These are phyloP conservation scores for Sebastes alutus DNA, from an alignment of 2,797 vertebrate genomes.

Conservation along the genomic window DNA sequence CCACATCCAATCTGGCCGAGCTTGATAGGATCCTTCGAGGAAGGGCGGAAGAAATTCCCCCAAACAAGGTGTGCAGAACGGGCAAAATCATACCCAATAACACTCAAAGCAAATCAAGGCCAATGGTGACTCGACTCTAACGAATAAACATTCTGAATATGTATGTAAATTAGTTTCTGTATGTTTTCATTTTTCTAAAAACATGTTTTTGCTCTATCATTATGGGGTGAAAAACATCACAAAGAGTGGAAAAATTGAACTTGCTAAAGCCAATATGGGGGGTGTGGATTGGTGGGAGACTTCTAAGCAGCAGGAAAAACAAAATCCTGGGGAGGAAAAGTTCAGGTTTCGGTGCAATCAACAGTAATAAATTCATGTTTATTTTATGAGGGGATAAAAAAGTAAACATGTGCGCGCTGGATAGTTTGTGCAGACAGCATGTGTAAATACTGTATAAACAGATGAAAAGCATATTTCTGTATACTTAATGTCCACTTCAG, in stretches of 20 bases:
- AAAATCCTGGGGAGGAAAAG: slow-evolving; percentile 14
- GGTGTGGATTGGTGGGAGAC: neutral
- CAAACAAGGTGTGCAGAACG: slow-evolving; percentile 8
- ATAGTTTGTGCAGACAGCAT: neutral
- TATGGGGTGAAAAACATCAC: neutral
- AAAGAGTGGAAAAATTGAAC: neutral
- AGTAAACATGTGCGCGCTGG: slow-evolving; percentile 1
- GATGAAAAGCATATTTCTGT: slow-evolving; percentile 18
- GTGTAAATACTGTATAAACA: slow-evolving; percentile 27
- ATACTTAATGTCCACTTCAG: neutral
- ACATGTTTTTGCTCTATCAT: slow-evolving; percentile 10
- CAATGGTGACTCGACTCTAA: neutral
- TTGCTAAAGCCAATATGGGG: slow-evolving; percentile 1
- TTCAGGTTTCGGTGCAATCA: slow-evolving; percentile 62
- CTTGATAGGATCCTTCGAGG: slow-evolving; percentile 24
- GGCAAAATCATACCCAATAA: neutral
- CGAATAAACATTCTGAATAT: neutral
- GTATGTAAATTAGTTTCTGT: neutral
- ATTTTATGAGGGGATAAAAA: slow-evolving; percentile 50
- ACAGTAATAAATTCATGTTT: slow-evolving; percentile 58
- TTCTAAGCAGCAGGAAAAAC: neutral
- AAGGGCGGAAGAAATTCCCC: neutral
- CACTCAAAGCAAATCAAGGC: neutral
- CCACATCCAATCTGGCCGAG: slow-evolving; percentile 36
- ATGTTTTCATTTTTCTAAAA: neutral